phyloP scores from a whole-genome alignment of 2,113 vertebrate species.

The Gorsachius goisagi region DNA sequence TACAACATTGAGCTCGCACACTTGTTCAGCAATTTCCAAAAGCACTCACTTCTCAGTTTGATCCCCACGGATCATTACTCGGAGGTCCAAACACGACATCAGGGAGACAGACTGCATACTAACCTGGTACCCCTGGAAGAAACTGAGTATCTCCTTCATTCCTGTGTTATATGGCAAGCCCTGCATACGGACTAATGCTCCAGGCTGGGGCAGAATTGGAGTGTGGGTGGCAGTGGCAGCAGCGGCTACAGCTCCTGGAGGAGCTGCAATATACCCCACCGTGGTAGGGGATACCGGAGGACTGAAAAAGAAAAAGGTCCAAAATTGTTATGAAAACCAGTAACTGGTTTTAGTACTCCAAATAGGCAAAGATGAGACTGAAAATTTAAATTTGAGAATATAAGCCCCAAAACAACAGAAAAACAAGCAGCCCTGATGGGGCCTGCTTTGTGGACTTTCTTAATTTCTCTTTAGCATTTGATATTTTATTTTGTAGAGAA shows the following conservation, averaged over 20 bases:
- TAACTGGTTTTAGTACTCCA: background rate
- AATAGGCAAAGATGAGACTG: background rate
- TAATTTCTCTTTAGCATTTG: background rate
- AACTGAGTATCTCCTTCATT: slow-evolving; percentile 95
- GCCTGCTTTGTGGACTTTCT: background rate
- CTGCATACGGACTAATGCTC: slow-evolving; percentile 92
- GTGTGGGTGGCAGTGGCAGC: slow-evolving; percentile 80
- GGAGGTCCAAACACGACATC: background rate
- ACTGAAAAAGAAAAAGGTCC: slow-evolving; percentile 59
- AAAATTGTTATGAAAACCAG: background rate
- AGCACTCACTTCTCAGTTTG: background rate
- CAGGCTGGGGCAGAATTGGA: slow-evolving; percentile 83
- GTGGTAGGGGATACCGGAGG: slow-evolving; percentile 95
- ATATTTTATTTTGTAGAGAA: background rate
- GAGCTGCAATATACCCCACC: slow-evolving; percentile 88
- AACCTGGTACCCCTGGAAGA: slow-evolving; percentile 98
- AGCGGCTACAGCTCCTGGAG: slow-evolving; percentile 83
- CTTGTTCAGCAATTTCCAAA: background rate
- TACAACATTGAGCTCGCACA: background rate
- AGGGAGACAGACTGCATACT: slow-evolving; percentile 31
- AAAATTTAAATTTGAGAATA: background rate
- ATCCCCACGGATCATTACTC: background rate
- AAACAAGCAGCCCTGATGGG: background rate
- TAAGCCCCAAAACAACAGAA: background rate
- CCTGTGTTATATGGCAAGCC: slow-evolving; percentile 93